Evolutionary conservation across 2,113 vertebrate species (phyloP).

Genomic region (Macquaria australasica): DNA sequence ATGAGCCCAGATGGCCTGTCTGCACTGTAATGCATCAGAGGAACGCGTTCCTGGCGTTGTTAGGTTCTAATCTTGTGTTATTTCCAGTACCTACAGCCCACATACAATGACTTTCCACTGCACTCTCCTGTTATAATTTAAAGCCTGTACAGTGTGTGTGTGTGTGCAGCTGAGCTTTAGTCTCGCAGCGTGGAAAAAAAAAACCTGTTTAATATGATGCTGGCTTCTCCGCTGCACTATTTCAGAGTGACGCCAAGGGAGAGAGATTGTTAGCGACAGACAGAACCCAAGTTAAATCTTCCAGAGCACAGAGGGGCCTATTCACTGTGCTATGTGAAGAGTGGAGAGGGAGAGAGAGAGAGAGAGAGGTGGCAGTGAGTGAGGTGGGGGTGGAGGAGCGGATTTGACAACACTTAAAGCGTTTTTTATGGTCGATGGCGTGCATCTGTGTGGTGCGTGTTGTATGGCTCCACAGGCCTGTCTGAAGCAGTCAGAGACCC

Average conservation of each 20-base stretch:
- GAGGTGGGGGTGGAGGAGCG: constrained; percentile 16
- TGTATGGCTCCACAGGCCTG: constrained; percentile 21
- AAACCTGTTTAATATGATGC: constrained; percentile 22
- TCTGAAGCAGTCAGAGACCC: constrained; percentile 27
- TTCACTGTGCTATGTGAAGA: constrained; percentile 55
- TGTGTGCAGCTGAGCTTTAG: constrained; percentile 1
- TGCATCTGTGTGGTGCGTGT: constrained; percentile 44
- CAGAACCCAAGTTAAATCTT: constrained; percentile 62
- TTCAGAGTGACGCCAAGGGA: constrained; percentile 40
- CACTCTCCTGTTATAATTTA: constrained; percentile 14
- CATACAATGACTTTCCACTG: not conserved
- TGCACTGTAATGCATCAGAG: constrained; percentile 13
- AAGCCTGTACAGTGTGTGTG: constrained; percentile 9
- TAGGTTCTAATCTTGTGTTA: constrained; percentile 42
- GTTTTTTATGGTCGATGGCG: constrained; percentile 26
- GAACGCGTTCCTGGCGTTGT: not conserved
- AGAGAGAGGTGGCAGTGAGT: not conserved
- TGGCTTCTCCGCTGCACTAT: constrained; percentile 30
- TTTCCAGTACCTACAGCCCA: constrained; percentile 49
- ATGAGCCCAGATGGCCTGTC: constrained; percentile 26
- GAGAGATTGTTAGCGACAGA: constrained; percentile 57
- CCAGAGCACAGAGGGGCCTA: constrained; percentile 66
- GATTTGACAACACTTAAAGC: constrained; percentile 53
- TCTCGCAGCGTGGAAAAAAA: not conserved
- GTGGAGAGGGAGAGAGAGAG: not conserved